Conservation (phyloP, 2,113 vertebrate species). For the Murina feae region DNA sequence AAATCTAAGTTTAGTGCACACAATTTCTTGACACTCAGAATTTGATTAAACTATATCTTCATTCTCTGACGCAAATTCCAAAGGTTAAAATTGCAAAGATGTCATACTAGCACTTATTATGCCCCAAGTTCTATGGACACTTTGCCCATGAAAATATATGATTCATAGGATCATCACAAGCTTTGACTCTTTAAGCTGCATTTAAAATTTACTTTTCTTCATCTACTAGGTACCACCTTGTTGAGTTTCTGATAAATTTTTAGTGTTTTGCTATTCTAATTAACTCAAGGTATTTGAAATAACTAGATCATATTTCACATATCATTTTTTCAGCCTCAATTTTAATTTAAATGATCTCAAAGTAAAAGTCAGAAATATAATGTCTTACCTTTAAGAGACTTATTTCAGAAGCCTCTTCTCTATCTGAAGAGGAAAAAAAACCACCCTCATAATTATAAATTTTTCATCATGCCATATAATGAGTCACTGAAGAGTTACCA, state of each 20-base stretch:
- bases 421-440: neutral
- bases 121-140: neutral
- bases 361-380: neutral
- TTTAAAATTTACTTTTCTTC: slow-evolving; percentile 58
- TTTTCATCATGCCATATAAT: slow-evolving; percentile 15
- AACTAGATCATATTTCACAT: slow-evolving; percentile 70
- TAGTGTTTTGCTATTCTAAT: slow-evolving; percentile 60
- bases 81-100: slow-evolving; percentile 18
- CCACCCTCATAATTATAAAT: slow-evolving; percentile 49
- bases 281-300: slow-evolving; percentile 74
- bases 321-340: slow-evolving; percentile 26
- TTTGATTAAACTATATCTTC: neutral
- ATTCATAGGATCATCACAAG: slow-evolving; percentile 40
- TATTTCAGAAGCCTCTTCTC: slow-evolving; percentile 2
- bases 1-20: neutral
- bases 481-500: neutral
- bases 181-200: slow-evolving; percentile 63
- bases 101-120: neutral
- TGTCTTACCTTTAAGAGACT: slow-evolving; percentile 5
- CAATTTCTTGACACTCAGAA: neutral
- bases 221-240: slow-evolving; percentile 30
- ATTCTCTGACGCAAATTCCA: neutral
- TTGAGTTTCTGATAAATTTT: slow-evolving; percentile 46
- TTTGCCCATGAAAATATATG: slow-evolving; percentile 60
- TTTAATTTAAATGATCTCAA: slow-evolving; percentile 52